Percentiles rank a stretch among this genome's conserved stretches.
These are phyloP conservation scores for Eudasyphora cyanicolor DNA, from an alignment of 2,888 invertebrate species.

Conservation along the genomic window DNA sequence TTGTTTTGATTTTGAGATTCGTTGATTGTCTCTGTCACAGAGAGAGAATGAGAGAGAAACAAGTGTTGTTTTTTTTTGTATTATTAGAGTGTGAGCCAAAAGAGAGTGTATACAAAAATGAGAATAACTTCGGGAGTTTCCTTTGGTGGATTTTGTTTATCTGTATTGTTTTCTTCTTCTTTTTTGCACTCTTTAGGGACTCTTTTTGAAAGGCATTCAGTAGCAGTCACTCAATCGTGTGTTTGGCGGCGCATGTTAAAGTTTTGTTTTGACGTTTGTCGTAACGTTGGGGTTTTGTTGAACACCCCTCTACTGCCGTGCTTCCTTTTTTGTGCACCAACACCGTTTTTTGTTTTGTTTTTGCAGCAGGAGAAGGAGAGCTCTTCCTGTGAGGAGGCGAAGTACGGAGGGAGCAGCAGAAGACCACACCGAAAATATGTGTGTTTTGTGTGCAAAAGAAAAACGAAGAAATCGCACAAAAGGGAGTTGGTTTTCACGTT, in stretches of 20 bases:
- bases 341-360: too few species aligned
- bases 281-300: neutral
- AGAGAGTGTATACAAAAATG: too few species aligned
- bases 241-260: constrained; percentile 62
- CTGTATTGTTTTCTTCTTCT: neutral
- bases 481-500: constrained; percentile 67
- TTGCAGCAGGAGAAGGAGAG: constrained; percentile 12
- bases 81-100: neutral
- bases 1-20: constrained; percentile 19
- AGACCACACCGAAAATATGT: neutral
- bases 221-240: too few species aligned
- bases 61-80: neutral
- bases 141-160: neutral
- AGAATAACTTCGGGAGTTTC: too few species aligned
- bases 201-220: constrained; percentile 37
- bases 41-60: neutral
- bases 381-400: too few species aligned
- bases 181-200: constrained; percentile 36
- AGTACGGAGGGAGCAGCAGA: neutral
- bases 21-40: neutral
- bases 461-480: constrained; percentile 56
- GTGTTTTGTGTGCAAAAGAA: constrained; percentile 31
- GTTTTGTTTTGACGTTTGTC: constrained; percentile 29
- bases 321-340: too few species aligned
- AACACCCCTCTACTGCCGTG: neutral